Base-by-base conservation (phyloP, 2,888 invertebrate genomes). In the Ennomos fuscantarius region DNA sequence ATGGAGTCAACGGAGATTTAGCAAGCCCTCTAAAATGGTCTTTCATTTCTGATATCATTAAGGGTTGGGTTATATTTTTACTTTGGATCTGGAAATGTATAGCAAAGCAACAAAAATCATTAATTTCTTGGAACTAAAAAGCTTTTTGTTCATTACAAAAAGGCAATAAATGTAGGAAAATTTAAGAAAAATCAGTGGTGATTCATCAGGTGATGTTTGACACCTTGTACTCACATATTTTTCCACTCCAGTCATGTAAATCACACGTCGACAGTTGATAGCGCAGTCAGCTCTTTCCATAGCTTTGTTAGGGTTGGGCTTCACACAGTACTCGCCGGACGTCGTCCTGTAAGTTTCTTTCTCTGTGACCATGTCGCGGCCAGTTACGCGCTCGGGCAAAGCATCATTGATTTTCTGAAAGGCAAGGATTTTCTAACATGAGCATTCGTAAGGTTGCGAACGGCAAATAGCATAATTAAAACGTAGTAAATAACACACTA, bases 271-370 rank as follows among this genome's bases (percentile, higher is more conserved):
- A 54, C 89, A 89, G 68, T 91, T 90, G 53, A 89, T 89, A 10
- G 82, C 64, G 57, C 89, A 86, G 58, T 91, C 92, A 0, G 89
- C 63, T 3, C 90, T 69, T 65, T 92, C 92, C 88, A 87, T 91
- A 0, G 90, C 90, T 53, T 91, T 91, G 63, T 91, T 91, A 1
- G 90, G 90, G 60, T 92, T 92, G 0, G 91, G 89, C 39, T 91
- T 90, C 6, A 89, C 86, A 60, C 89, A 82, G 64, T 90, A 92
- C 55, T 86, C 90, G 0, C 89, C 88, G 0, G 82, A 78, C 0
- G 91, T 90, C 0, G 91, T 91, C 57, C 73, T 82, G 65, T 87
- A 90, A 0, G 87, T 85, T 57, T 91, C 91, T 62, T 88, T 86
- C 43, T 82, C 87, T 0, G 89, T 86, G 24, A 89, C 88, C 89